A percentile compares a stretch with the other conserved stretches of the same genome.
phyloP scores from a whole-genome alignment of 1,140 invertebrate genomes.

The Ips typographus region DNA sequence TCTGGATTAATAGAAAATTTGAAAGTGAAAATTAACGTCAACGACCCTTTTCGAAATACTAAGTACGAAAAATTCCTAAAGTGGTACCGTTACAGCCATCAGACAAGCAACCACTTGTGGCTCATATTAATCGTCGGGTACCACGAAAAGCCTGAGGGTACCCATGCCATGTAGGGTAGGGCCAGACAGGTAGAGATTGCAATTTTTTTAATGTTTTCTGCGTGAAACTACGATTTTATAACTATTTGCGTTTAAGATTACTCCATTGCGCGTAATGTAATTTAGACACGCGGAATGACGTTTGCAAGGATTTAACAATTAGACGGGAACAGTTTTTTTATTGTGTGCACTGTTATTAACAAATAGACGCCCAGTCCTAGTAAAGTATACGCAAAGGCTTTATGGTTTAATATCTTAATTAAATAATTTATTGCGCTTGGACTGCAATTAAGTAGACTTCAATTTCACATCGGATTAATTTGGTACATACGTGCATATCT shows the following conservation, averaged over 20 bases:
- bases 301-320: too few relatives aligned
- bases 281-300: too few relatives aligned
- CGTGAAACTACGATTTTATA: too few relatives aligned
- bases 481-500: background rate
- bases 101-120: background rate
- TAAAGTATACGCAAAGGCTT: background rate
- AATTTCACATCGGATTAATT: background rate
- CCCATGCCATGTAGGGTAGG: background rate
- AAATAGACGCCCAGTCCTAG: too few relatives aligned
- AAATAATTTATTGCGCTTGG: background rate
- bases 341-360: too few relatives aligned
- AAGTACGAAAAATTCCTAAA: background rate
- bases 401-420: constrained; percentile 11
- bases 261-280: too few relatives aligned
- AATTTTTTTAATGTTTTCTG: background rate
- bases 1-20: too few relatives aligned
- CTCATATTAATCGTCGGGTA: background rate
- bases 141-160: background rate
- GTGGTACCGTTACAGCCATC: background rate
- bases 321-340: too few relatives aligned
- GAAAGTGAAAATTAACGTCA: too few relatives aligned
- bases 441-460: background rate
- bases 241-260: too few relatives aligned
- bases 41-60: too few relatives aligned
- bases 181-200: background rate